Conservation (phyloP, 2,888 invertebrate species). For the Pharmacophagus antenor region DNA sequence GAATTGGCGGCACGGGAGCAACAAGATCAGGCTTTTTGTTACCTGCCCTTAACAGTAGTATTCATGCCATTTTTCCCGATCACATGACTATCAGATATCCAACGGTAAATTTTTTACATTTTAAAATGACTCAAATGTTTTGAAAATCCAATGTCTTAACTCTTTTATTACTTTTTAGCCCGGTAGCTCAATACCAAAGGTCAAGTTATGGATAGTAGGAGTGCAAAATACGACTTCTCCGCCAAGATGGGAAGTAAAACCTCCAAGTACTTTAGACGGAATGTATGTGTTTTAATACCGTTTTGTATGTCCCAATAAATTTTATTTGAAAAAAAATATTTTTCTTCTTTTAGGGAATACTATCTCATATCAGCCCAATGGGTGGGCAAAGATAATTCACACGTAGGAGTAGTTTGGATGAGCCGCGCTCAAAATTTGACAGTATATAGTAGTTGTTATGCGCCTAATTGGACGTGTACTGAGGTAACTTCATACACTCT, state of each 20-base stretch:
- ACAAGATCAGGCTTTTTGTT: slow-evolving; percentile 73
- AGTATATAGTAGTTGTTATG: slow-evolving; percentile 91
- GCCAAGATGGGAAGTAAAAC: slow-evolving; percentile 84
- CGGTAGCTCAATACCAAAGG: slow-evolving; percentile 92
- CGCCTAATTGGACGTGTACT: slow-evolving; percentile 90
- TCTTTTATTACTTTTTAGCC: slow-evolving; percentile 78
- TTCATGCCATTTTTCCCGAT: slow-evolving; percentile 87
- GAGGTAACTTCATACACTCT: slow-evolving; percentile 81
- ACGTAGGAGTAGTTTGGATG: slow-evolving; percentile 94
- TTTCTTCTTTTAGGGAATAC: slow-evolving; percentile 85
- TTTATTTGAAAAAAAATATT: not conserved
- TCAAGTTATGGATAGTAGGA: slow-evolving; percentile 90
- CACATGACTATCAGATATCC: slow-evolving; percentile 91
- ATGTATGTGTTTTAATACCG: slow-evolving; percentile 83
- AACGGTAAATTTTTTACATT: slow-evolving; percentile 76
- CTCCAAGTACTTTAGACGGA: slow-evolving; percentile 87
- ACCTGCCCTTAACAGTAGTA: slow-evolving; percentile 63
- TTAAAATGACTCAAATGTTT: not conserved
- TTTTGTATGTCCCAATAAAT: not conserved
- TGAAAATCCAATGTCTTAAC: not conserved
- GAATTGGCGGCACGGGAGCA: slow-evolving; percentile 82
- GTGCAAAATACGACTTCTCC: slow-evolving; percentile 85
- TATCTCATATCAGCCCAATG: slow-evolving; percentile 96
- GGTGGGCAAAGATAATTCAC: slow-evolving; percentile 89
- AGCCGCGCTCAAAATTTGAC: slow-evolving; percentile 96